These are phyloP conservation scores for Sicus ferrugineus DNA, from an alignment of 2,888 invertebrate species.

Conservation along the genomic window DNA sequence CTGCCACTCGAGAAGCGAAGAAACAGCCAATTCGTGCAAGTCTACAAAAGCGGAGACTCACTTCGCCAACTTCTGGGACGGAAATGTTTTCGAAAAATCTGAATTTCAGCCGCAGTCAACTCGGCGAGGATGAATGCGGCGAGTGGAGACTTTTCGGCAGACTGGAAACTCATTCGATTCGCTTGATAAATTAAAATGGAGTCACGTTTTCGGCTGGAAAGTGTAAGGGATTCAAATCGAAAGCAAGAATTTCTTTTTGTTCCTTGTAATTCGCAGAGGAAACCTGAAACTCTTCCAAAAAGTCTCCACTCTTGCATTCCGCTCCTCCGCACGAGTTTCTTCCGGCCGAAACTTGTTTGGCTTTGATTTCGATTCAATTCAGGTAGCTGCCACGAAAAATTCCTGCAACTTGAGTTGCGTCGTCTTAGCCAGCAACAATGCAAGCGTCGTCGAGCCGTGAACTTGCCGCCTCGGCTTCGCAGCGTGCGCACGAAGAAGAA, in stretches of 20 bases:
- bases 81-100: too few species aligned
- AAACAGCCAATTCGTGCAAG: too few species aligned
- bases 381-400: conserved; percentile 40
- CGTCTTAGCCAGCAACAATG: conserved; percentile 6
- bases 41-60: too few species aligned
- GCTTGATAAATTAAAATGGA: not conserved
- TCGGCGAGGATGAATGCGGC: too few species aligned
- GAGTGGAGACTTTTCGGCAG: too few species aligned
- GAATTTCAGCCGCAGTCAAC: too few species aligned
- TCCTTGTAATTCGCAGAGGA: not conserved
- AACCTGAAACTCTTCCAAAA: not conserved
- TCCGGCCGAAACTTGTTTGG: conserved; percentile 32
- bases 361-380: conserved; percentile 42
- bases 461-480: conserved; percentile 40
- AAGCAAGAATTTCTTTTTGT: not conserved
- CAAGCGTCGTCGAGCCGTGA: conserved; percentile 43
- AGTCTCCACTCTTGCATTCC: not conserved
- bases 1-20: too few species aligned
- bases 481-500: conserved; percentile 9
- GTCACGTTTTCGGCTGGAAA: not conserved
- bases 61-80: too few species aligned
- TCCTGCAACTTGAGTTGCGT: conserved; percentile 26
- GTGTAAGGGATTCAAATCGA: not conserved
- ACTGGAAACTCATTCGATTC: not conserved
- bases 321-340: not conserved